Base-by-base conservation (phyloP, 2,113 vertebrate species). In the Gobio gobio region DNA sequence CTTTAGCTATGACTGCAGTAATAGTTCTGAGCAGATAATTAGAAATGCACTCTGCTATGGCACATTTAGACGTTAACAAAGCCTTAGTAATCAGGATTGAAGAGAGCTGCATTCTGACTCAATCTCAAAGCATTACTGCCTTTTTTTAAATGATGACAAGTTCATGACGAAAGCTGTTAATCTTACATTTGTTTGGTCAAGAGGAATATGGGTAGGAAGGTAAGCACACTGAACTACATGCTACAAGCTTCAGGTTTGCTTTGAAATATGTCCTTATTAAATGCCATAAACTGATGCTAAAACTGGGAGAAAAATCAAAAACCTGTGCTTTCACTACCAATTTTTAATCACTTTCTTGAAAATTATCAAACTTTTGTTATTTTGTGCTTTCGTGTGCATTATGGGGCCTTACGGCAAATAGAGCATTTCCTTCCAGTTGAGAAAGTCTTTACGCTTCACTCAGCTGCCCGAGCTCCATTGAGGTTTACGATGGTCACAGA, bases 391-490 rank as follows among this genome's bases (percentile, higher is more conserved):
- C 54, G 61, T 86, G 61, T 47, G 51, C 4, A 56, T 78, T 36
- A 33, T 45, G 26, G 36, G n/a, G n/a, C 76, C 77, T 85, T 45
- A 79, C 16, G 63, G 66, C 51, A 85, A 36, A 58, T 33, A 29
- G 66, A 77, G 59, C 49, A 75, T 84, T 87, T 81, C 26, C 72
- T 85, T 87, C 54, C 86, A 81, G 82, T 66, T 81, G 68, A 87
- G 22, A 66, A 81, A 36, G 59, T 64, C 47, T 56, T 86, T 63
- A 79, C 76, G 79, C 61, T 79, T 79, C 86, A 79, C 76, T 84
- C 72, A 73, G 36, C 72, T 68, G 63, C 43, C 64, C 20, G 2
- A 72, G 33, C 72, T 74, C 61, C 73, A 63, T 26, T 24, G 26
- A 82, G 61, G 81, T 72, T 58, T 36, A 9, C 22, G 9, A 63